Base-by-base conservation (phyloP, 2,888 invertebrate genomes). In the Mechanitis messenoides region DNA sequence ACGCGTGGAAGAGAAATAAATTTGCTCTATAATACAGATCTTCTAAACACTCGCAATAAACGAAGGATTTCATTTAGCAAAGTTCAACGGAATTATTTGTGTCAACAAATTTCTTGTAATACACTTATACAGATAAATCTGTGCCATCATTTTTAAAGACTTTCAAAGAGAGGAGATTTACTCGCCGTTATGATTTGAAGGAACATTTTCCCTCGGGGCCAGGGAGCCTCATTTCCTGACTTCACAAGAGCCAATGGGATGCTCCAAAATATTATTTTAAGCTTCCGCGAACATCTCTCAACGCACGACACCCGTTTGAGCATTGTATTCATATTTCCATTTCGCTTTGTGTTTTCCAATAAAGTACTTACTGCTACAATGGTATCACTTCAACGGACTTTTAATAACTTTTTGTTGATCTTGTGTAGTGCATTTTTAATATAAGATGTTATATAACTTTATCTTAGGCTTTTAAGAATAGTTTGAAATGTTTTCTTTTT, bases 161-260 rank as follows among this genome's bases (percentile, higher is more conserved):
- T 80, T 79, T 82, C 76, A 83, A 79, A 84, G 80, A 77, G 77
- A 79, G 76, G 77, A 80, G 82, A 82, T 85, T 83, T 77, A 80
- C 79, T 82, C 79, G 81, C 80, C 81, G 83, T 83, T 85, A 86
- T 87, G 86, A 86, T 87, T 84, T 81, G 81, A 78, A 81, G 82
- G 84, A 83, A 84, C 86, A 85, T 87, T 88, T 87, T 88, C 88
- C 88, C 88, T 84, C 71, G 79, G 85, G 87, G 79, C 79, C 85
- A 83, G 84, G 82, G 81, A 80, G 80, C 77, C 85, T 88, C 87
- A 88, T 90, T 90, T 90, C 89, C 89, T 85, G 82, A 78, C 78
- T 77, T 78, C 79, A 74, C 76, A 76, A 79, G 78, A 72, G 73
- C 73, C 76, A 75, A 77, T 79, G 76, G 77, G 78, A 78, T 78